Base-by-base conservation (phyloP, 2,888 invertebrate species). In the Pheosia tremula region DNA sequence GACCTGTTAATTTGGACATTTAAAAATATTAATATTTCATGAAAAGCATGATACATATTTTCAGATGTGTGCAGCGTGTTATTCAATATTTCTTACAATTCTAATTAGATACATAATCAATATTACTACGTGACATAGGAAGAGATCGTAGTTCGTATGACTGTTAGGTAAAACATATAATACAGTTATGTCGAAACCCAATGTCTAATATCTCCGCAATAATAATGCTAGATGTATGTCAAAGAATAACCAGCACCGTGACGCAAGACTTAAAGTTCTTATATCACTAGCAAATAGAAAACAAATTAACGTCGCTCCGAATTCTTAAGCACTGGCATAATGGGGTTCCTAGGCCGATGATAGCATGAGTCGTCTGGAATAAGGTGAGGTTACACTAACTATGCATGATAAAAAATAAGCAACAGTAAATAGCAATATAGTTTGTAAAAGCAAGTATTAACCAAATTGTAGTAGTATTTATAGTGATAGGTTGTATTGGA, bases 281-380 rank as follows among this genome's bases (percentile, higher is more conserved):
- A 68, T 56, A 56, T 60, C 57, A 69, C 68, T 68, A 64, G 54
- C 56, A 58, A 61, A 55, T 60, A 52, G 60, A 65, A 75, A 76
- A 77, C 63, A 75, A 73, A 77, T 72, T 66, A 70, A 64, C 63
- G 58, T 66, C 68, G 55, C 63, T 67, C 59, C 62, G 68, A 70
- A 74, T 49, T 64, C 49, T 41, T 24, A 53, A 60, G 24, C 41
- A 71, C 69, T 74, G 60, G 64, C 47, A 56, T 68, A 78, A 80
- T 82, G 69, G 75, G 78, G 80, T 80, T 83, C 79, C 70, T 69
- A 67, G 69, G 70, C 64, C 74, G 73, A 77, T 78, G 79, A 75
- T 77, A 77, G 77, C 67, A 67, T 68, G 75, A 79, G 77, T 71
- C 64, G 68, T 72, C 78, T 80, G 74, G 79, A 75, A 78, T 78